Conservation (phyloP, 2,113 vertebrate genomes). For the Nesospiza acunhae region DNA sequence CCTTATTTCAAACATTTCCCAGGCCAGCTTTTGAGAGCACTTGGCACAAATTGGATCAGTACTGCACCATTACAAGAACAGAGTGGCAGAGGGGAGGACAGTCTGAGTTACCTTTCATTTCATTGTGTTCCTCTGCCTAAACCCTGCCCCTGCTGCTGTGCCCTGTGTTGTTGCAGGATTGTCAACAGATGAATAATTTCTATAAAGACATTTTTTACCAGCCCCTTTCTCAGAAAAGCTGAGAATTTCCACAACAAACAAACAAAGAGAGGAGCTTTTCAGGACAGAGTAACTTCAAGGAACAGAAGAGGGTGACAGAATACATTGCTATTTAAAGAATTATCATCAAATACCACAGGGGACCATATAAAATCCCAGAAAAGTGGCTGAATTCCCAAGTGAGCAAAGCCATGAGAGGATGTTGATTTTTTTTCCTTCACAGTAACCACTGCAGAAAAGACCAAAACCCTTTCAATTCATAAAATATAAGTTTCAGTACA, state of each 20-base stretch:
- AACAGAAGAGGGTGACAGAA: background rate
- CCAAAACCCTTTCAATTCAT: background rate
- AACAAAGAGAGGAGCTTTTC: background rate
- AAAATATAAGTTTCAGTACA: background rate
- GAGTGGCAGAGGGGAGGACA: background rate
- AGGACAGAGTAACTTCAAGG: background rate
- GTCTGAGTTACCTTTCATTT: background rate
- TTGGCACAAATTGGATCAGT: background rate
- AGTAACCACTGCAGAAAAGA: background rate
- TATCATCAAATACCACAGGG: background rate
- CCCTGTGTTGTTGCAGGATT: background rate
- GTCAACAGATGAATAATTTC: background rate
- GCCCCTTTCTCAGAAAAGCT: background rate
- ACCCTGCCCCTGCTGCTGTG: background rate
- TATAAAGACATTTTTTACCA: background rate
- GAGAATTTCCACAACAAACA: background rate
- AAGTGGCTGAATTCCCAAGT: background rate
- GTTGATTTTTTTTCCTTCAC: background rate
- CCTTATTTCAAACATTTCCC: background rate
- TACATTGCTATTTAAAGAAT: background rate
- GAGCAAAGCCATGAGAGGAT: background rate
- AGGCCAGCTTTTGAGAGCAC: background rate
- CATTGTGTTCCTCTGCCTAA: background rate
- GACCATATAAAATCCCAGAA: background rate
- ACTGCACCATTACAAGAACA: background rate